phyloP scores from a whole-genome alignment of 1,140 invertebrate genomes.

The Whitmania pigra region DNA sequence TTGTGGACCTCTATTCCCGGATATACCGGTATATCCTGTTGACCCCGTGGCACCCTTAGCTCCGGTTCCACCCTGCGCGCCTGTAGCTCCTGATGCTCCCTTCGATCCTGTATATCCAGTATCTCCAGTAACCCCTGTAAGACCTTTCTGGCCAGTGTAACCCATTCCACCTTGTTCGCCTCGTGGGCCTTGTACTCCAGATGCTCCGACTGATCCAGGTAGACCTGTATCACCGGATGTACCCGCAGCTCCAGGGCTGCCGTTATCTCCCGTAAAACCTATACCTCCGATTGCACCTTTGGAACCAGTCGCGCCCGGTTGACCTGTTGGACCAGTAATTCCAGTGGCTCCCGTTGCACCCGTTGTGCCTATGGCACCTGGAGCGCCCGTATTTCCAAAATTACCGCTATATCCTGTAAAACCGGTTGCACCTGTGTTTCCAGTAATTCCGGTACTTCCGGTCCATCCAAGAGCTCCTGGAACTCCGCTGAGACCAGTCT shows the following conservation, averaged over 20 bases:
- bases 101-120: too few species aligned
- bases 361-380: neutral
- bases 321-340: constrained; percentile 44
- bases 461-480: neutral
- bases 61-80: neutral
- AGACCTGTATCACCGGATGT: neutral
- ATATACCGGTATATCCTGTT: neutral
- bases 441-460: neutral
- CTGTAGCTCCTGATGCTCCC: neutral
- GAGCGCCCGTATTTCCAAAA: neutral
- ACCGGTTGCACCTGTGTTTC: neutral
- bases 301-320: constrained; percentile 27
- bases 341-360: neutral
- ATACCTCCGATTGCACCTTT: constrained; percentile 6
- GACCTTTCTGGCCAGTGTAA: neutral
- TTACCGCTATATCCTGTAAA: neutral
- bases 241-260: neutral
- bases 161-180: neutral
- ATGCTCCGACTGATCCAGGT: neutral
- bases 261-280: neutral
- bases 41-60: neutral
- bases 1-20: neutral
- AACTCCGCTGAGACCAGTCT: neutral
- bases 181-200: constrained; percentile 13
- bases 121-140: neutral